Base-by-base conservation (phyloP, 2,113 vertebrate genomes). In the Nothoprocta pentlandii region DNA sequence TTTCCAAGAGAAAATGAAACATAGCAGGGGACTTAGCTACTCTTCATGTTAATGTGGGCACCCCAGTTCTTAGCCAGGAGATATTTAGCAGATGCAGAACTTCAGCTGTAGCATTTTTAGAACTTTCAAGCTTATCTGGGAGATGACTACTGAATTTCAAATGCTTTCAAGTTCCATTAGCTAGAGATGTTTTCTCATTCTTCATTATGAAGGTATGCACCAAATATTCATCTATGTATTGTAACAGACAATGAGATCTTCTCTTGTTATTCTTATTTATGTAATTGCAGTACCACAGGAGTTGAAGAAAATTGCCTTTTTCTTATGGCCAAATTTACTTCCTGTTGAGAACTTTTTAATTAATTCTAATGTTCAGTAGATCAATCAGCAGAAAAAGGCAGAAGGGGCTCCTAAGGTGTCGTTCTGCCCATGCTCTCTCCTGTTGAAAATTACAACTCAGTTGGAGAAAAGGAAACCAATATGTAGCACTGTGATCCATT, bases 371-470 rank as follows among this genome's bases (percentile, higher is more conserved):
- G 41, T 87, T 93, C 82, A 53, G 75, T 23, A 96, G 67, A 53
- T 63, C 54, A 77, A 26, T 76, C 1, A 0, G 61, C 34, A 82
- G 58, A 87, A 53, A 79, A 95, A 85, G 53, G 58, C 34, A 3
- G 80, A 92, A 94, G 44, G 28, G 66, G 15, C 62, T 94, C 28
- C 23, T 69, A 82, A 87, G 81, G 61, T 74, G 92, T 91, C 25
- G 44, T 87, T 95, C 91, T 93, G 28, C 75, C 70, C 32, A 75
- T 95, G 78, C 66, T 73, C 73, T 92, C 90, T 85, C 92, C 94
- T 94, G 89, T 92, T 85, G 68, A 87, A 96, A 91, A 81, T 69
- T 58, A 91, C 93, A 87, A 95, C 90, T 96, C 92, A 96, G 85
- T 58, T n/a, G 54, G 36, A 91, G 59, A 94, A 93, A 67, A 92